These are phyloP conservation scores for Aspiorhynchus laticeps DNA, from an alignment of 2,113 vertebrate species.

Conservation along the genomic window DNA sequence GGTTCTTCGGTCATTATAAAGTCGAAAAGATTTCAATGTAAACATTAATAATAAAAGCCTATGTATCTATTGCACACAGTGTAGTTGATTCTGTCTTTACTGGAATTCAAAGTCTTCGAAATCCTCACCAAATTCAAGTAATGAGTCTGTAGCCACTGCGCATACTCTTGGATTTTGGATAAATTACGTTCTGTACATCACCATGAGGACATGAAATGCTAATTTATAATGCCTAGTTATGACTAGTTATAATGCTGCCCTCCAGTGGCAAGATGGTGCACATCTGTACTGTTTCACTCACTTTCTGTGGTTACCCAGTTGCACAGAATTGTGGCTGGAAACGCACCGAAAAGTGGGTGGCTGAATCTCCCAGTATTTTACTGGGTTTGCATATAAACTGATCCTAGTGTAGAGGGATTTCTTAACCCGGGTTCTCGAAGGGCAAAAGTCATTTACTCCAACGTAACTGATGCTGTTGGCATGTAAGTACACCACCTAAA, in stretches of 20 bases:
- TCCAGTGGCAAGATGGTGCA: slow-evolving; percentile 42
- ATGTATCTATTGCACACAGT: slow-evolving; percentile 35
- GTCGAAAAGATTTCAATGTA: slow-evolving; percentile 22
- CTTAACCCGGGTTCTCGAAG: slow-evolving; percentile 77
- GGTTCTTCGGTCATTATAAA: background rate
- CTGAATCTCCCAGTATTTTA: slow-evolving; percentile 93
- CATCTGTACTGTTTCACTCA: slow-evolving; percentile 13
- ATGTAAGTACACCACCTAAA: slow-evolving; percentile 93
- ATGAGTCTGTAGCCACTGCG: background rate
- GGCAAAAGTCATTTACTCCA: slow-evolving; percentile 95
- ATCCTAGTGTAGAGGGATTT: slow-evolving; percentile 90
- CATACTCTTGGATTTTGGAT: background rate
- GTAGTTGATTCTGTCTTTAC: slow-evolving; percentile 19
- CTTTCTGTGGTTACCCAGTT: slow-evolving; percentile 87
- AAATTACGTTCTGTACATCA: slow-evolving; percentile 10
- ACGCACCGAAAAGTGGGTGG: slow-evolving; percentile 93
- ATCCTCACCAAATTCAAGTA: slow-evolving; percentile 53
- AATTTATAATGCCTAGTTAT: too few species aligned
- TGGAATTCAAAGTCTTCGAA: slow-evolving; percentile 9
- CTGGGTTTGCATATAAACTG: slow-evolving; percentile 92
- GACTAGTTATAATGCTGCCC: slow-evolving; percentile 42
- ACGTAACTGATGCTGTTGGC: slow-evolving; percentile 88
- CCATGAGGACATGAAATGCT: background rate
- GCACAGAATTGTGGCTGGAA: slow-evolving; percentile 84
- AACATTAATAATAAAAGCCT: slow-evolving; percentile 30